Percentiles rank a stretch among this genome's conserved stretches.
Evolutionary conservation across 2,797 vertebrate genomes (phyloP).

Genomic region (Enteromius afrohamiltoni): DNA sequence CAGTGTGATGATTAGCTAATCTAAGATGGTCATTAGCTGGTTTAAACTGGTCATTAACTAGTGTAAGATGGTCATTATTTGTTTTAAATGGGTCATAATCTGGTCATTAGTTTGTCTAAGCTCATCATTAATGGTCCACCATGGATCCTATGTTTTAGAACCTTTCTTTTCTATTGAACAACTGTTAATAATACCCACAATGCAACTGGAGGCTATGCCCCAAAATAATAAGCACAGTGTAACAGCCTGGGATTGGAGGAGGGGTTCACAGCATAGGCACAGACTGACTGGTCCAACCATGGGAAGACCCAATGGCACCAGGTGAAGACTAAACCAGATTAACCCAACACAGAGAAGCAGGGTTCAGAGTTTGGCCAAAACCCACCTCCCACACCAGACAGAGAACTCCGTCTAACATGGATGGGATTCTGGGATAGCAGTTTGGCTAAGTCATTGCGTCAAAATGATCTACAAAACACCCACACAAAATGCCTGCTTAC

Average conservation of each 20-base stretch:
- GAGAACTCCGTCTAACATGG: slow-evolving; percentile 46
- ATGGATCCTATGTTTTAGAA: neutral
- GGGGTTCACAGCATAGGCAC: slow-evolving; percentile 11
- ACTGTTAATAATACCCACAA: neutral
- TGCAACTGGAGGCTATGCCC: neutral
- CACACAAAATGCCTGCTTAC: slow-evolving; percentile 39
- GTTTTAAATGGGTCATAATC: neutral
- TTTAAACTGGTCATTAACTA: neutral
- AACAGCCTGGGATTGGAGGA: slow-evolving; percentile 4
- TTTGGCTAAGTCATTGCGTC: neutral
- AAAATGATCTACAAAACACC: neutral
- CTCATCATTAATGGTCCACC: neutral
- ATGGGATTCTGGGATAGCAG: slow-evolving; percentile 46
- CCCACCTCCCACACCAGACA: slow-evolving; percentile 38
- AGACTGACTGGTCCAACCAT: slow-evolving; percentile 8
- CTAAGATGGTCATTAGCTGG: neutral
- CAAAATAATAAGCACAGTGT: slow-evolving; percentile 49
- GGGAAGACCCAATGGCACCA: slow-evolving; percentile 8
- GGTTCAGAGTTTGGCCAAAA: slow-evolving; percentile 33
- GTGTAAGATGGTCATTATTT: neutral
- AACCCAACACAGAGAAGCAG: slow-evolving; percentile 40
- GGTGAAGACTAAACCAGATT: slow-evolving; percentile 23
- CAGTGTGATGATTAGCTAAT: neutral
- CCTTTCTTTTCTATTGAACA: neutral
- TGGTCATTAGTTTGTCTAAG: neutral